Evolutionary conservation across 1,140 invertebrate species (phyloP).

Genomic region (Anastrepha ludens): DNA sequence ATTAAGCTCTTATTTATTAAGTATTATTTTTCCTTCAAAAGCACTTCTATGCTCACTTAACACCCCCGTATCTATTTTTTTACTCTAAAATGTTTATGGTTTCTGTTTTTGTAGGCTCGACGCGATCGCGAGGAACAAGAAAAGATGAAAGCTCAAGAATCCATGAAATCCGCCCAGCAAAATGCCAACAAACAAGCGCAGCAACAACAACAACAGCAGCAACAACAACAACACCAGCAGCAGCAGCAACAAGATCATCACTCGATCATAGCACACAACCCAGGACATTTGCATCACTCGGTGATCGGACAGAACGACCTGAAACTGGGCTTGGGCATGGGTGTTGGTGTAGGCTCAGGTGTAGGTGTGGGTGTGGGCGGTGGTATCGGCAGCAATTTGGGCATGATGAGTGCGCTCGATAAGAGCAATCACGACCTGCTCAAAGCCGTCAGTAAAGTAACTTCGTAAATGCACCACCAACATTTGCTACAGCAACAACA

Average conservation of each 20-base stretch:
- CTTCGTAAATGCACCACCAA: constrained; percentile 75
- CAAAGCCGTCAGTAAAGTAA: constrained; percentile 79
- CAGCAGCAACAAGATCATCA: constrained; percentile 75
- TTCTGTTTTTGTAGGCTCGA: constrained; percentile 75
- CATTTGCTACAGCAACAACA: not conserved
- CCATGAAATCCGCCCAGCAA: constrained; percentile 87
- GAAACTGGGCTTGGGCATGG: constrained; percentile 70
- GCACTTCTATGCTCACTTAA: too few relatives aligned
- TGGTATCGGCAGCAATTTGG: constrained; percentile 67
- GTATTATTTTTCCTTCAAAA: too few relatives aligned
- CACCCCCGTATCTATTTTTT: too few relatives aligned
- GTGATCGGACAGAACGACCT: constrained; percentile 73
- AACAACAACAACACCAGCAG: constrained; percentile 76
- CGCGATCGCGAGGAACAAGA: constrained; percentile 93
- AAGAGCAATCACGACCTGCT: constrained; percentile 78
- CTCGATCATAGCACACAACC: constrained; percentile 76
- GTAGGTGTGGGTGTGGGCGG: constrained; percentile 66
- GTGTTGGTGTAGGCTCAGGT: constrained; percentile 63
- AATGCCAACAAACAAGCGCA: constrained; percentile 76
- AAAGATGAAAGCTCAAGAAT: constrained; percentile 91
- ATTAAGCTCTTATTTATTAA: too few relatives aligned
- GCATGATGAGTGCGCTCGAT: constrained; percentile 76
- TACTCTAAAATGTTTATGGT: not conserved
- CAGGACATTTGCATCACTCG: constrained; percentile 72
- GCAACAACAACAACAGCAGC: constrained; percentile 77